Evolutionary conservation across 2,797 vertebrate species (phyloP), one percentile per base, ranked within the genome.

Genomic region (Ceyx erithaca): DNA sequence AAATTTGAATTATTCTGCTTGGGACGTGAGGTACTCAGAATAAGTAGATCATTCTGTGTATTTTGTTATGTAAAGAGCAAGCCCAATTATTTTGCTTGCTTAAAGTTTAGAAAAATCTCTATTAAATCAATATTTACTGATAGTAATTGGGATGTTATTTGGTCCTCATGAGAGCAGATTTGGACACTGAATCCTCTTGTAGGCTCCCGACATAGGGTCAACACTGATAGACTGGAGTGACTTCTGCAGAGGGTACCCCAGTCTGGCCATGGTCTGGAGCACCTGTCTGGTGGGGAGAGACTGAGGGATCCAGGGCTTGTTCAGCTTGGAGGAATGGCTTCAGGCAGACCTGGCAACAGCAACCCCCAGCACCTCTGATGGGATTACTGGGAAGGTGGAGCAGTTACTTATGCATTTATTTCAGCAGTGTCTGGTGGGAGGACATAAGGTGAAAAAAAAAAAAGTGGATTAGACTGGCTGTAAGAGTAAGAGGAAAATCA

Each of bases 321-420:
- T 89, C 25, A 66, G 16, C 12, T 35, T 16, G 14, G 10, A 84
- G 28, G 7, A 10, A 6, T 23, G 12, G 11, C 45, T 81, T 69
- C 67, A 48, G 37, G 4, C 9, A 48, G 45, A 35, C 9, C 22
- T 22, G 45, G 5, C 5, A 40, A 12, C n/a, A 69, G 10, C 43
- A 69, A 4, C 6, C 18, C 0, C 19, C 0, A 0, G 12, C 5
- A 46, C 22, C 14, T n/a, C 5, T 45, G 28, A 78, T 49, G 48
- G 33, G 33, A 17, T 78, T 55, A 55, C 40, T 48, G 26, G 28
- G 49, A 52, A 52, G 16, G 20, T 18, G 49, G 26, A 30, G 37
- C 37, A 40, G 37, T 40, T 40, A 40, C 37, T 40, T 40, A 40
- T 40, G 37, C 37, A 40, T 40, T 40, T 40, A 14, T 40, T 40